Evolutionary conservation across 2,888 invertebrate species (phyloP).

Genomic region (Epistrophella euchroma): DNA sequence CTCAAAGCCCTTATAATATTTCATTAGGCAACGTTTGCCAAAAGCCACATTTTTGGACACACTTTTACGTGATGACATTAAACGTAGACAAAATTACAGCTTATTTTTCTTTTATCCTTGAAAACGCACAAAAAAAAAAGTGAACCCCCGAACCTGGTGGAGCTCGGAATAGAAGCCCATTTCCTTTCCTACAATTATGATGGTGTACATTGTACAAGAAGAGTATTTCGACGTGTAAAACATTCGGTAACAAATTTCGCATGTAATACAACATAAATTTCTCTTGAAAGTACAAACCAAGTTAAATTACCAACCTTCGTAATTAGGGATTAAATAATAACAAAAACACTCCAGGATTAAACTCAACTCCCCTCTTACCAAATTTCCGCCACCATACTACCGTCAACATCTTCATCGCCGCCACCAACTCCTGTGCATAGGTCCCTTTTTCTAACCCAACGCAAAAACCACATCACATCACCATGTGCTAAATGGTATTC

Average conservation of each 20-base stretch:
- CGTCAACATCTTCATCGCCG: background rate
- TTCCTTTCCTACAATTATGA: slow-evolving; percentile 13
- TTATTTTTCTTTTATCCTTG: slow-evolving; percentile 18
- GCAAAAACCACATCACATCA: slow-evolving; percentile 63
- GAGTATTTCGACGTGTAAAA: background rate
- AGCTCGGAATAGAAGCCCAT: background rate
- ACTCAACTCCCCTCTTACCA: background rate
- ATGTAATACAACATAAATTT: slow-evolving; percentile 58
- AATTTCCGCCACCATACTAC: background rate
- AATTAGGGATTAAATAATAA: slow-evolving; percentile 72
- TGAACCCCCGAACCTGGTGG: background rate
- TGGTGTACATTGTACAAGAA: background rate
- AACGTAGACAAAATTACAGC: slow-evolving; percentile 18
- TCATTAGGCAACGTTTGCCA: background rate
- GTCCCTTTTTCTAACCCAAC: slow-evolving; percentile 11
- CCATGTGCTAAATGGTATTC: slow-evolving; percentile 72
- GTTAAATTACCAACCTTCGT: slow-evolving; percentile 65
- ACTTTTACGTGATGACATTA: slow-evolving; percentile 47
- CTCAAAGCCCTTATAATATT: slow-evolving; percentile 9
- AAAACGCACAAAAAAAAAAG: background rate
- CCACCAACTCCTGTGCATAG: background rate
- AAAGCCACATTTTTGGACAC: slow-evolving; percentile 53
- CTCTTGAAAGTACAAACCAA: slow-evolving; percentile 51
- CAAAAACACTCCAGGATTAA: slow-evolving; percentile 57
- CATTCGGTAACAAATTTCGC: slow-evolving; percentile 52